Evolutionary conservation across 2,113 vertebrate genomes (phyloP).

Genomic region (Anarrhichthys ocellatus): DNA sequence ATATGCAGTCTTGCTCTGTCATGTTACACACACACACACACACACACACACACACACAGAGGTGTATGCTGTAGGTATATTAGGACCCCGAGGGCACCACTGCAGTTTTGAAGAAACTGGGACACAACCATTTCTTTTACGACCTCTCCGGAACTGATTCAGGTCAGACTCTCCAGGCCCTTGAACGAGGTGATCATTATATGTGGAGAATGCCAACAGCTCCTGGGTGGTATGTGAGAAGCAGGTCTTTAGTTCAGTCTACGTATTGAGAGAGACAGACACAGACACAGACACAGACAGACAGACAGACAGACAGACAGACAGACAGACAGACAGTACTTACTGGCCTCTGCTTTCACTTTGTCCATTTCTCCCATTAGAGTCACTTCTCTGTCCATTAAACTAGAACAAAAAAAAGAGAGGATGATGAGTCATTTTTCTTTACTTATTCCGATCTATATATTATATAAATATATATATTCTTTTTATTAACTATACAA

Average conservation of each 20-base stretch:
- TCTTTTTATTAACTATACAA: too few relatives aligned
- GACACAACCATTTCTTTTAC: slow-evolving; percentile 41
- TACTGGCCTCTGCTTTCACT: slow-evolving; percentile 97
- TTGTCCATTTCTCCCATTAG: slow-evolving; percentile 95
- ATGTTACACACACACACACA: slow-evolving; percentile 46
- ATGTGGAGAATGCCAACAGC: slow-evolving; percentile 34
- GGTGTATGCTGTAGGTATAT: slow-evolving; percentile 40
- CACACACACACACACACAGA: not conserved
- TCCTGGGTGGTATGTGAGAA: slow-evolving; percentile 15
- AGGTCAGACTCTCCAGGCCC: slow-evolving; percentile 55
- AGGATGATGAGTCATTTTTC: not conserved
- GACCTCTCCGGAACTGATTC: slow-evolving; percentile 38
- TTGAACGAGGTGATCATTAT: slow-evolving; percentile 56
- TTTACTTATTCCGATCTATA: not conserved
- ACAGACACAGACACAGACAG: too few relatives aligned
- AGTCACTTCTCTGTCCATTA: slow-evolving; percentile 96
- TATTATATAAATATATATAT: too few relatives aligned
- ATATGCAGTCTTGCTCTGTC: slow-evolving; percentile 78
- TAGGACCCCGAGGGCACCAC: slow-evolving; percentile 17
- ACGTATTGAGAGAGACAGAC: not conserved
- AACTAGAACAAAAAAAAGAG: slow-evolving; percentile 74
- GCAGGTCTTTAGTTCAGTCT: slow-evolving; percentile 5
- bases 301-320: too few relatives aligned
- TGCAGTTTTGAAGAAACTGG: slow-evolving; percentile 53
- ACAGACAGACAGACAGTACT: slow-evolving; percentile 67